Conservation (phyloP, 2,888 invertebrate genomes). For the Melanotus villosus region DNA sequence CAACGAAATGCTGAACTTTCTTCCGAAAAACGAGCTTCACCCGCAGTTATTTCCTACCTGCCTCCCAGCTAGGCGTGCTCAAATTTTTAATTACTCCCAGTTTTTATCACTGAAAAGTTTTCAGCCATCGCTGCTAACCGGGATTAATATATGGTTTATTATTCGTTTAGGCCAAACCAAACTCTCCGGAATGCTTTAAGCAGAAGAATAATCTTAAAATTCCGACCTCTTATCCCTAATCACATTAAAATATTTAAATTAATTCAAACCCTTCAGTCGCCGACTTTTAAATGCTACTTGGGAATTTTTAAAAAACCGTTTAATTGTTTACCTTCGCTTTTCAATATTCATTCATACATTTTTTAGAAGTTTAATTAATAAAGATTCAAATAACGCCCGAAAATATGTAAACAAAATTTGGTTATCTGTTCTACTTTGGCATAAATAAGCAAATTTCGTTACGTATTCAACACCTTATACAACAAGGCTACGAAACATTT, state of each 20-base stretch:
- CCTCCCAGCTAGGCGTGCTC: constrained; percentile 35
- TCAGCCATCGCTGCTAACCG: background rate
- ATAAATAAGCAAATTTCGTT: too few relatives aligned
- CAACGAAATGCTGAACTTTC: constrained; percentile 37
- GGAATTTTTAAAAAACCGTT: background rate
- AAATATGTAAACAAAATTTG: too few relatives aligned
- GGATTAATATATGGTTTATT: constrained; percentile 14
- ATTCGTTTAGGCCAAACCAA: constrained; percentile 3
- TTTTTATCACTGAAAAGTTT: constrained; percentile 16
- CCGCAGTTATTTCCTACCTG: constrained; percentile 31
- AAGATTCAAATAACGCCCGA: too few relatives aligned
- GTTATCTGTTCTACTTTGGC: too few relatives aligned
- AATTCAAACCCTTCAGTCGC: background rate
- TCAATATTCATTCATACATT: background rate
- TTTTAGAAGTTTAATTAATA: too few relatives aligned
- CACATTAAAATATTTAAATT: background rate
- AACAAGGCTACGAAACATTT: too few relatives aligned
- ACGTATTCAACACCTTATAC: too few relatives aligned
- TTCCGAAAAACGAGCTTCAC: constrained; percentile 32
- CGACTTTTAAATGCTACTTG: background rate
- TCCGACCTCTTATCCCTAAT: background rate
- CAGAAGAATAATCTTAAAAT: background rate
- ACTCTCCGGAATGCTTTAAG: background rate
- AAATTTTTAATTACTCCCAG: constrained; percentile 38
- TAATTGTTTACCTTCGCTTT: background rate